Evolutionary conservation across 2,888 invertebrate species (phyloP).

Genomic region (Lobophora halterata): DNA sequence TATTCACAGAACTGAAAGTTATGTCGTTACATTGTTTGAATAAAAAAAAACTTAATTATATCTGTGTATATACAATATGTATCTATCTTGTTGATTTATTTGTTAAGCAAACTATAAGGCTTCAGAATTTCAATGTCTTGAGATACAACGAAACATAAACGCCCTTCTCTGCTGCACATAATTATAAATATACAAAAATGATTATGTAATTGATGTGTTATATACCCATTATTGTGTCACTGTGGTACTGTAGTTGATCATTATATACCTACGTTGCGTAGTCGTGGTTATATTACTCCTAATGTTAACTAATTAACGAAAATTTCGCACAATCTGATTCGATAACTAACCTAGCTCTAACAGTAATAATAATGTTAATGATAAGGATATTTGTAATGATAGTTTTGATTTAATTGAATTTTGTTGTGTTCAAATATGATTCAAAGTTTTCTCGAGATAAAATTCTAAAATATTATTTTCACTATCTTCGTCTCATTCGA

Average conservation of each 20-base stretch:
- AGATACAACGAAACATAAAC: conserved; percentile 68
- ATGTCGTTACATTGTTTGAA: conserved; percentile 77
- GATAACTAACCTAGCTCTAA: conserved; percentile 71
- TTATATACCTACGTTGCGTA: conserved; percentile 66
- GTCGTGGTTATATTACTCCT: conserved; percentile 58
- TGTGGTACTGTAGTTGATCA: conserved; percentile 46
- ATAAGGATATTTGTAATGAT: conserved; percentile 41
- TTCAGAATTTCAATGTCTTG: conserved; percentile 41
- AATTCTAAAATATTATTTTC: too few relatives aligned
- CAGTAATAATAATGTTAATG: conserved; percentile 56
- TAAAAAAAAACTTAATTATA: conserved; percentile 62
- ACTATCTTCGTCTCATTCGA: too few relatives aligned
- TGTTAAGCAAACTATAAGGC: conserved; percentile 64
- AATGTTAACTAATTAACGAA: conserved; percentile 58
- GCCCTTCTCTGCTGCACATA: conserved; percentile 53
- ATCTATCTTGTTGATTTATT: conserved; percentile 77
- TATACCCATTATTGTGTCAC: conserved; percentile 43
- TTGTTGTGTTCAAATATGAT: conserved; percentile 10
- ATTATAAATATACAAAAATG: conserved; percentile 49
- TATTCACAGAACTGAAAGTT: conserved; percentile 80
- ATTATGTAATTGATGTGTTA: conserved; percentile 75
- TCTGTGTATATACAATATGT: conserved; percentile 61
- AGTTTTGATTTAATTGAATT: conserved; percentile 17
- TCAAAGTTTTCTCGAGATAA: conserved; percentile 5
- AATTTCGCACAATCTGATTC: conserved; percentile 76